Evolutionary conservation across 2,888 invertebrate species (phyloP), one percentile per base, ranked within the genome.

Genomic region (Endotricha flammealis): DNA sequence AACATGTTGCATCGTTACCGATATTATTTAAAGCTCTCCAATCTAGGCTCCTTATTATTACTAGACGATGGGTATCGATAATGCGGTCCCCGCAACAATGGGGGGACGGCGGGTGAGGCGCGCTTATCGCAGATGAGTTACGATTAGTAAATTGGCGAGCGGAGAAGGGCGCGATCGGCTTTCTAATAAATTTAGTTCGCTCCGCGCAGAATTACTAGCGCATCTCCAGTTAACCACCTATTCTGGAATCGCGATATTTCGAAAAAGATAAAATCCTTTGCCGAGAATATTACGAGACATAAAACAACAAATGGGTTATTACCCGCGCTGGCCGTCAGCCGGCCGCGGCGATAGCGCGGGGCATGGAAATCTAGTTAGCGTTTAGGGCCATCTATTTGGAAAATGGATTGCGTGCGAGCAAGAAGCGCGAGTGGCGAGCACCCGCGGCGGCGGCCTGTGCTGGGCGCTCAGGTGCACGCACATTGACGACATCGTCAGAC

Each of bases 131-230:
- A 66, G 79, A 78, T 78, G 78, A 78, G 68, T 78, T 79, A 78
- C 77, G 78, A 79, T 77, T 76, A 77, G 71, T 67, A 72, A 75
- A 75, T 78, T 75, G 76, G 74, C 71, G 69, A 74, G 73, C 66
- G 70, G 68, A 60, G 70, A 61, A 65, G 66, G 64, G 64, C 61
- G 61, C 68, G 67, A 71, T 62, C 68, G 58, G 57, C 61, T 68
- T 69, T 74, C 72, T 72, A 77, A 79, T 78, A 79, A 78, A 78
- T 77, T 69, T 64, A 52, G 55, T 47, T 16, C 39, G 52, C 53
- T 55, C 43, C 43, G 49, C 39, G 46, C 60, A 50, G 60, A 64
- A 68, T 66, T 62, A 62, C 64, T 32, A 46, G 62, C 58, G 56
- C 62, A 53, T 54, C 57, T 53, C 44, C 40, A 29, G 28, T 28